Conservation (phyloP, 2,797 vertebrate species). For the Sciaenops ocellatus region DNA sequence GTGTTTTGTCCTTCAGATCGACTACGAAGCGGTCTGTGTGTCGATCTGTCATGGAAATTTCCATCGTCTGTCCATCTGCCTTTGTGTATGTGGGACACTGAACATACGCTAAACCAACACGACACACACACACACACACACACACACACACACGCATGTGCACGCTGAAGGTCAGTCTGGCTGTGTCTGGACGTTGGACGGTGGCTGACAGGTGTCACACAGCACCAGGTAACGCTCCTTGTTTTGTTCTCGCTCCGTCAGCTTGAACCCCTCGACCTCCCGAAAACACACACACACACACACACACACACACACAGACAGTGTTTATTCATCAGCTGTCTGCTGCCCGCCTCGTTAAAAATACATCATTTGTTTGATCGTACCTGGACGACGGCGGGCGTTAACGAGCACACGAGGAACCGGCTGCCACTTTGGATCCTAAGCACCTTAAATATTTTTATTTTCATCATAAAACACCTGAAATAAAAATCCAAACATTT, state of each 20-base stretch:
- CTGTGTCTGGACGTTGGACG: slow-evolving; percentile 31
- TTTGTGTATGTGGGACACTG: slow-evolving; percentile 23
- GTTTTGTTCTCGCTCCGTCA: slow-evolving; percentile 35
- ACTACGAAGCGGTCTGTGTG: background rate
- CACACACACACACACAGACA: background rate
- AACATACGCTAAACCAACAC: slow-evolving; percentile 34
- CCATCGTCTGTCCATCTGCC: slow-evolving; percentile 29
- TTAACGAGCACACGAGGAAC: background rate
- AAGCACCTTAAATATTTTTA: slow-evolving; percentile 6
- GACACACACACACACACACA: slow-evolving; percentile 8
- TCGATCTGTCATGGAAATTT: slow-evolving; percentile 53
- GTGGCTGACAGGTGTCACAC: slow-evolving; percentile 60
- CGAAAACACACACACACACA: background rate
- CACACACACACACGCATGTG: background rate
- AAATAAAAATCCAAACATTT: slow-evolving; percentile 2
- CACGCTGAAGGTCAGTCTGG: slow-evolving; percentile 29
- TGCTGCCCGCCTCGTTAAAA: background rate
- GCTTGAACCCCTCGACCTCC: slow-evolving; percentile 6
- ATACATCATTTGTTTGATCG: background rate
- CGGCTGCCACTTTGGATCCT: background rate
- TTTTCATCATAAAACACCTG: background rate
- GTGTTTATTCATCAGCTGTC: background rate
- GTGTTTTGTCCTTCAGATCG: background rate
- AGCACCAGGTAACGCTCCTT: slow-evolving; percentile 45
- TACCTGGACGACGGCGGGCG: background rate